Percentiles rank a stretch among this genome's conserved stretches.
phyloP scores from a whole-genome alignment of 1,140 invertebrate species.

The Drosophila varians region DNA sequence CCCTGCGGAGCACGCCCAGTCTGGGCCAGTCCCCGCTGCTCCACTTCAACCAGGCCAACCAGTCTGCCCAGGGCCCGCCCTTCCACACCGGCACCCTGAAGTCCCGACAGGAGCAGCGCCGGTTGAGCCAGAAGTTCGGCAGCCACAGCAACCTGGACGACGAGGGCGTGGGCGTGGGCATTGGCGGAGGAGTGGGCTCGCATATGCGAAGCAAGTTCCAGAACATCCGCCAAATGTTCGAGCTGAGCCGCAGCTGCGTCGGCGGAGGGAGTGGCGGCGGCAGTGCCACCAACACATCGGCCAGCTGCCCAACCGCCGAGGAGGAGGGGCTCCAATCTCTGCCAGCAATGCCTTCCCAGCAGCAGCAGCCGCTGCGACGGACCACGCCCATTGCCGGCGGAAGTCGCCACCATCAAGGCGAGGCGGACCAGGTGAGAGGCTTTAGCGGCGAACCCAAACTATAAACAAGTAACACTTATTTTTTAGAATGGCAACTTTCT shows the following conservation, averaged over 20 bases:
- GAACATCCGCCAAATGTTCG: constrained; percentile 83
- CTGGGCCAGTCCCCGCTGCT: constrained; percentile 58
- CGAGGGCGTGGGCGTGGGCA: constrained; percentile 34
- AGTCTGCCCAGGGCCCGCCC: constrained; percentile 7
- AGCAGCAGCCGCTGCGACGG: constrained; percentile 44
- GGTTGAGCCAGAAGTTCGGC: constrained; percentile 76
- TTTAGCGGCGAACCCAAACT: too few species aligned
- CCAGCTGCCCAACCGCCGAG: background rate
- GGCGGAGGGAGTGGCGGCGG: constrained; percentile 3
- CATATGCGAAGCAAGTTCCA: constrained; percentile 78
- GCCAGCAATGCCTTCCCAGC: constrained; percentile 47
- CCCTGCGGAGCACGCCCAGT: constrained; percentile 53
- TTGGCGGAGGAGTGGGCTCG: constrained; percentile 8
- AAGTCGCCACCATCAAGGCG: constrained; percentile 54
- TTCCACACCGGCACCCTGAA: constrained; percentile 78
- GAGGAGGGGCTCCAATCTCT: constrained; percentile 59
- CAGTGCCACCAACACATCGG: background rate
- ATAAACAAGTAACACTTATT: background rate
- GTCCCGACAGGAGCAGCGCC: constrained; percentile 77
- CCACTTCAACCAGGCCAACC: constrained; percentile 31
- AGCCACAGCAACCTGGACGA: constrained; percentile 80
- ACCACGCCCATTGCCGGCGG: constrained; percentile 66
- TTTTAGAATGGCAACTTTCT: constrained; percentile 56
- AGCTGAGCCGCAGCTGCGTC: constrained; percentile 66
- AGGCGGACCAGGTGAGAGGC: constrained; percentile 70